Evolutionary conservation across 2,888 invertebrate species (phyloP).

Genomic region (Proisotoma minuta): DNA sequence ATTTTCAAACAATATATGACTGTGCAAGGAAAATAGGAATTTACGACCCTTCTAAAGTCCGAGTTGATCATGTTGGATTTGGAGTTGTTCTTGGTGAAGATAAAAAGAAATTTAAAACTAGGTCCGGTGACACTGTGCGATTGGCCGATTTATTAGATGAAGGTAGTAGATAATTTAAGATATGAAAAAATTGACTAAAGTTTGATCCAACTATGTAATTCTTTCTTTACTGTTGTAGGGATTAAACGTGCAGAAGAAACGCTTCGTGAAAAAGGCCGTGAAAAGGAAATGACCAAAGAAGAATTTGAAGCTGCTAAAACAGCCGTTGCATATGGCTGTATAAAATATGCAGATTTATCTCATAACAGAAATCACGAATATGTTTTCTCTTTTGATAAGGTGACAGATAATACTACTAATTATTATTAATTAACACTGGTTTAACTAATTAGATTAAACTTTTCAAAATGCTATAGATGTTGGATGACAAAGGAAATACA

Average conservation of each 20-base stretch:
- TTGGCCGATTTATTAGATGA: slow-evolving; percentile 84
- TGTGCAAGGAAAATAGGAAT: slow-evolving; percentile 76
- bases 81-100: slow-evolving; percentile 98
- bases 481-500: slow-evolving; percentile 97
- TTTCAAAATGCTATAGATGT: slow-evolving; percentile 61
- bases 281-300: slow-evolving; percentile 71
- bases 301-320: slow-evolving; percentile 80
- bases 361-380: slow-evolving; percentile 92
- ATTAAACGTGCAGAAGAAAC: slow-evolving; percentile 74
- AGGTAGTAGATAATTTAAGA: slow-evolving; percentile 53
- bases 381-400: slow-evolving; percentile 94
- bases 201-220: not conserved
- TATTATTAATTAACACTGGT: not conserved
- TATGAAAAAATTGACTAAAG: not conserved
- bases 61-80: slow-evolving; percentile 88
- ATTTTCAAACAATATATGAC: slow-evolving; percentile 70
- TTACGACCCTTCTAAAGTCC: slow-evolving; percentile 60
- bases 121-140: slow-evolving; percentile 92
- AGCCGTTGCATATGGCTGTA: slow-evolving; percentile 94
- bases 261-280: slow-evolving; percentile 77
- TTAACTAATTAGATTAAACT: not conserved
- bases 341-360: slow-evolving; percentile 94
- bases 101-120: slow-evolving; percentile 97
- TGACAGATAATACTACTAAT: slow-evolving; percentile 37
- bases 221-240: slow-evolving; percentile 51